These are phyloP conservation scores for Rhyacophila evoluta DNA, from an alignment of 2,888 invertebrate genomes.

Conservation along the genomic window DNA sequence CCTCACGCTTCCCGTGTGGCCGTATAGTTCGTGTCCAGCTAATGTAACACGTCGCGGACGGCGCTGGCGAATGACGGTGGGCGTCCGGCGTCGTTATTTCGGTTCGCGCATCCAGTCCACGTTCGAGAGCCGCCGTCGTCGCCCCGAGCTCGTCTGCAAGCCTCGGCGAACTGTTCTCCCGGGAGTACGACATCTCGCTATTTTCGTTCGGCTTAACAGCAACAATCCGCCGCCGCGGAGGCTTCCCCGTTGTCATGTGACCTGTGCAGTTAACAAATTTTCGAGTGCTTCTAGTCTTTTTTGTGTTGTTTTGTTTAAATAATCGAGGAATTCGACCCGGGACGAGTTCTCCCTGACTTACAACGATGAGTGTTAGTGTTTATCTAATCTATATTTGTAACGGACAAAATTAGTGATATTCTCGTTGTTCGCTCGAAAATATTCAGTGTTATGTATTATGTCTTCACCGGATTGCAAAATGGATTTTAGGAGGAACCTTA, in stretches of 20 bases:
- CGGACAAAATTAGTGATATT: not conserved
- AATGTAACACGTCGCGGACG: not conserved
- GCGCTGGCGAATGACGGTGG: constrained; percentile 37
- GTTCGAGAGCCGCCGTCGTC: constrained; percentile 30
- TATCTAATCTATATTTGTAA: constrained; percentile 13
- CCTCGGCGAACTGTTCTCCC: not conserved
- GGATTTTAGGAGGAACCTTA: not conserved
- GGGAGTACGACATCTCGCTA: constrained; percentile 15
- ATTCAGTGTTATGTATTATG: not conserved
- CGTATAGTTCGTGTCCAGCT: no score
- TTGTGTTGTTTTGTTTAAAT: not conserved
- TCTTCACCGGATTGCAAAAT: not conserved
- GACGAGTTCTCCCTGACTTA: not conserved
- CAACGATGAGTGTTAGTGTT: constrained; percentile 42
- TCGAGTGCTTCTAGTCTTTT: constrained; percentile 33
- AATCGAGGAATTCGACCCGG: not conserved
- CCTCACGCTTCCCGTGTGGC: no score
- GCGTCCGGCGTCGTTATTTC: constrained; percentile 40
- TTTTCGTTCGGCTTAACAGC: constrained; percentile 23
- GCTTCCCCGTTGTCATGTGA: constrained; percentile 32
- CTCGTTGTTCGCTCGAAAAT: not conserved
- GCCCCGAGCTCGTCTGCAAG: constrained; percentile 26
- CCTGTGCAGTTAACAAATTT: constrained; percentile 26
- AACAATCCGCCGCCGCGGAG: constrained; percentile 27
- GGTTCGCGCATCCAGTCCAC: constrained; percentile 36